Evolutionary conservation across 2,888 invertebrate genomes (phyloP), one percentile per base, ranked within the genome.

Genomic region (Drosophila nigricruria): DNA sequence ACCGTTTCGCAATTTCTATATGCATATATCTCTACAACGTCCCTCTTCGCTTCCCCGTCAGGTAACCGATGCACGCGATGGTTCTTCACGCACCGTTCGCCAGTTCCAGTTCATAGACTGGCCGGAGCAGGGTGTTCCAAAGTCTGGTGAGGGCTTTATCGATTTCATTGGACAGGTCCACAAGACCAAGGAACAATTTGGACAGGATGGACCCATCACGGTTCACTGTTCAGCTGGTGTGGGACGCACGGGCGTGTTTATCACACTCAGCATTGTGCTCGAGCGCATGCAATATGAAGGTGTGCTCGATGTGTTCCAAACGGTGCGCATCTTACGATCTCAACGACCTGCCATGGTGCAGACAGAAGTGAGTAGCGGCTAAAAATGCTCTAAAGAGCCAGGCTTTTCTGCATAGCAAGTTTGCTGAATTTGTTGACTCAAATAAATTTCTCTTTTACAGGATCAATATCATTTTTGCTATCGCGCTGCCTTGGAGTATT

Each of bases 391-490:
- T 12, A 6, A 14, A 2, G 5, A 42, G 12, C 12, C 6, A 23
- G 42, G 38, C 20, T 42, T 6, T 6, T 12, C 6, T 20, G 20
- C 43, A 14, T 16, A 14, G 20, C 0, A 16, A 1, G 14, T 16
- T 14, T 16, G 1, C 3, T 1, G 16, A 16, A 43, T n/a, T 6
- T 8, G 34, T n/a, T 36, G 3, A 36, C 34, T 25, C 4, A 30
- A 14, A 20, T 3, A 5, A 30, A 20, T 30, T 30, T 58, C 40
- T 49, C 62, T 60, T 83, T 75, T 93, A 34, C 93, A 98, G 97
- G 99, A 99, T 94, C 99, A 99, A 94, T 99, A 99, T 94, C 98
- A 99, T 93, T 99, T 99, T 94, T 99, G 99, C 94, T 99, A 99
- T 94, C 96, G 98, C 89, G 99, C 99, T 72, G 98, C 99, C 88